Evolutionary conservation across 2,113 vertebrate genomes (phyloP), one percentile per base, ranked within the genome.

Genomic region (Talpa occidentalis): DNA sequence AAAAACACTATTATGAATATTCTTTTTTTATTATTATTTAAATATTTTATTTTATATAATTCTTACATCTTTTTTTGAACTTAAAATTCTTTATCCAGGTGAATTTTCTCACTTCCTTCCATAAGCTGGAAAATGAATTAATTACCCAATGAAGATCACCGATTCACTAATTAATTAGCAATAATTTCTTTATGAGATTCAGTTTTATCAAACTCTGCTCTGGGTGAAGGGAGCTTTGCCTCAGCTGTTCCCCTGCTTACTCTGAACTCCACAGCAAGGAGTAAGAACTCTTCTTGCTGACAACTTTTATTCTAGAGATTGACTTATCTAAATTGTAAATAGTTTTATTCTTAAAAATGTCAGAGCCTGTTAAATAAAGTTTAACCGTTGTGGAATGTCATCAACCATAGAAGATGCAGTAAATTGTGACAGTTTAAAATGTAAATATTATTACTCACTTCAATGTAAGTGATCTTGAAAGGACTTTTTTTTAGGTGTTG

Each of bases 361-460:
- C 44, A 88, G 54, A 49, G 22, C 40, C 83, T 7, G 0, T 84
- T 59, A 95, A 85, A 91, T 94, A 91, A 70, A 83, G 66, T 56
- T 80, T 76, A 89, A 76, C 86, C 47, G 77, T 44, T 80, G 1
- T 80, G 12, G 42, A 59, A 35, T 85, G 21, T 49, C 40, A 85
- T 77, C 92, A 84, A 82, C 49, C 37, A 76, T 35, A 35, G 44
- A 78, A 30, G 80, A 60, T 79, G 2, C 59, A 76, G 44, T 70
- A 76, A 91, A 94, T n/a, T 82, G 28, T 82, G 56, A 73, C 56
- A 60, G 37, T 64, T 69, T 69, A 60, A 92, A 74, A 82, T 93
- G 47, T 64, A 59, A 95, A 87, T 19, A 40, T 69, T 90, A 35
- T 89, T 92, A 54, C 15, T 54, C 42, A 74, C 52, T 92, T 89